phyloP scores from a whole-genome alignment of 2,888 invertebrate genomes.

The Elmis aenea region DNA sequence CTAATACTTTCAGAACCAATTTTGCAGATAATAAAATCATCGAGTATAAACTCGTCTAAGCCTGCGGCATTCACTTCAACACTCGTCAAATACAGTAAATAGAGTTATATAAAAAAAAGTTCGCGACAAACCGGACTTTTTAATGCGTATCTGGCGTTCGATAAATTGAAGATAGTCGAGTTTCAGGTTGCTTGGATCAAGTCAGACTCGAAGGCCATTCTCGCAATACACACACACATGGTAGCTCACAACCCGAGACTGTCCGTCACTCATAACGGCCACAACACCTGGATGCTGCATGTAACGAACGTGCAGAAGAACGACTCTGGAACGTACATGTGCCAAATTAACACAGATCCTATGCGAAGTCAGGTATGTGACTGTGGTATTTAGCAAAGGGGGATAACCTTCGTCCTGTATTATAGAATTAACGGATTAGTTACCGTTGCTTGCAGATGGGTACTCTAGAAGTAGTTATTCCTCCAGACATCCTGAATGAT shows the following conservation, averaged over 20 bases:
- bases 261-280: constrained; percentile 86
- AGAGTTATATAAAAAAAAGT: constrained; percentile 36
- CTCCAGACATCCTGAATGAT: constrained; percentile 80
- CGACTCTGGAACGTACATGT: constrained; percentile 92
- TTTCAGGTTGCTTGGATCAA: constrained; percentile 89
- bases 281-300: constrained; percentile 90
- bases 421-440: constrained; percentile 14
- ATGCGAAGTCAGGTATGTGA: constrained; percentile 77
- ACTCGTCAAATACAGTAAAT: constrained; percentile 38
- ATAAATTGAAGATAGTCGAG: constrained; percentile 23
- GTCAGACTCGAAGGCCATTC: constrained; percentile 82
- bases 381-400: constrained; percentile 19
- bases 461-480: constrained; percentile 78
- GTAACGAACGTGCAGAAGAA: constrained; percentile 85
- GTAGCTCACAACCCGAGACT: constrained; percentile 82
- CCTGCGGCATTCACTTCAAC: constrained; percentile 27
- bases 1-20: constrained; percentile 40
- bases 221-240: constrained; percentile 86
- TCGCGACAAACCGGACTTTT: constrained; percentile 20
- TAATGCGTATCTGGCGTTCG: constrained; percentile 29
- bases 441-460: constrained; percentile 62
- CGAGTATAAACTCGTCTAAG: constrained; percentile 34
- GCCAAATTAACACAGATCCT: constrained; percentile 88
- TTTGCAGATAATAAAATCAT: constrained; percentile 43
- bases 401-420: constrained; percentile 12